A percentile compares a stretch with the other conserved stretches of the same genome.
phyloP scores from a whole-genome alignment of 2,797 vertebrate genomes.

The Trichosurus vulpecula region DNA sequence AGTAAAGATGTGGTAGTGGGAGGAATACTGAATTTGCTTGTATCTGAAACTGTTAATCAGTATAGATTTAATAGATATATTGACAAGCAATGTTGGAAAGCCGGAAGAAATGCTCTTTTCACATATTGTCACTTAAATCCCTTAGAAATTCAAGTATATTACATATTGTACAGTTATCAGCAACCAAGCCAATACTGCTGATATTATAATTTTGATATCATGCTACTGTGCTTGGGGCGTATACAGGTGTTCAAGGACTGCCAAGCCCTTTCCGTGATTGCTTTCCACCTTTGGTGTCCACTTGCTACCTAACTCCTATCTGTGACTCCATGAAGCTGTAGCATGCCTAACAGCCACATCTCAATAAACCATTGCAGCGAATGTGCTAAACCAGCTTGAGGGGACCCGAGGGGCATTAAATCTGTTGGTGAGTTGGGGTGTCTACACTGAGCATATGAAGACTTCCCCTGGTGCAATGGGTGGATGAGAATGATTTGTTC shows the following conservation, averaged over 20 bases:
- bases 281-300: too few species aligned
- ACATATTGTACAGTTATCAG: slow-evolving; percentile 20
- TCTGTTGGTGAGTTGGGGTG: background rate
- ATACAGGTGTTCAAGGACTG: background rate
- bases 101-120: background rate
- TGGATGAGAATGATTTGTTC: too few species aligned
- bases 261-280: background rate
- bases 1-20: background rate
- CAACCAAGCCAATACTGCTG: slow-evolving; percentile 17
- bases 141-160: slow-evolving; percentile 32
- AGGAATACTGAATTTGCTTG: background rate
- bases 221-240: background rate
- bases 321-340: too few species aligned
- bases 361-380: background rate
- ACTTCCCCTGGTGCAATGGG: too few species aligned
- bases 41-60: background rate
- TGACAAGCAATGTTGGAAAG: background rate
- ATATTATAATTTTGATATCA: background rate
- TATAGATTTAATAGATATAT: background rate
- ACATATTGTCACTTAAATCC: background rate
- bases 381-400: background rate
- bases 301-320: too few species aligned
- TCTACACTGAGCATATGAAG: too few species aligned
- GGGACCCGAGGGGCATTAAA: background rate
- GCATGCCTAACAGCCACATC: too few species aligned